phyloP scores from a whole-genome alignment of 23 tunicate genomes.

The Phallusia fumigata region DNA sequence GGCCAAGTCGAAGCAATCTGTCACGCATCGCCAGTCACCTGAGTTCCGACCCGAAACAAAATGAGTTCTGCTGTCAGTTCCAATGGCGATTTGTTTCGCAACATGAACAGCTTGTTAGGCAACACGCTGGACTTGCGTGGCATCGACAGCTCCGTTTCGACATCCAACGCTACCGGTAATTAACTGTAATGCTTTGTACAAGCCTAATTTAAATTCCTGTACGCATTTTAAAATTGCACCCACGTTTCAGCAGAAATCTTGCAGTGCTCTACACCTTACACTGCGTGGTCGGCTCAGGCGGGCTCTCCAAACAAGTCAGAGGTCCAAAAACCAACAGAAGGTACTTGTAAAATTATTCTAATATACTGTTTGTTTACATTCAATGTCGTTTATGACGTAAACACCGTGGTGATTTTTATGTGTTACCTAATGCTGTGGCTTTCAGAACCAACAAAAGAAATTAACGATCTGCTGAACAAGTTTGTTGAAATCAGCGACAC shows the following conservation, averaged over 20 bases:
- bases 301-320: conserved; percentile 47
- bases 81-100: conserved; percentile 81
- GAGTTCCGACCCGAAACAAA: neutral
- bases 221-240: neutral
- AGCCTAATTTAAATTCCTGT: neutral
- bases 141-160: conserved; percentile 44
- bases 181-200: neutral
- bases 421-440: neutral
- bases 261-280: conserved; percentile 41
- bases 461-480: conserved; percentile 36
- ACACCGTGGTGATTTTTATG: neutral
- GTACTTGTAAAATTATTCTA: neutral
- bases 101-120: conserved; percentile 86
- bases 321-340: neutral
- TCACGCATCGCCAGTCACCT: conserved; percentile 10
- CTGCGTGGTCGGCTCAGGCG: conserved; percentile 75
- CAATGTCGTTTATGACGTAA: neutral
- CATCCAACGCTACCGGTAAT: conserved; percentile 50
- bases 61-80: conserved; percentile 67
- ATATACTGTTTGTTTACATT: neutral
- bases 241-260: conserved; percentile 13
- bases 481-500: conserved; percentile 26
- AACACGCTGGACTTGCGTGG: conserved; percentile 89
- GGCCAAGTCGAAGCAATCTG: conserved; percentile 8
- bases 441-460: conserved; percentile 27